These are phyloP conservation scores for Thunnus maccoyii DNA, from an alignment of 2,113 vertebrate species.

Conservation along the genomic window DNA sequence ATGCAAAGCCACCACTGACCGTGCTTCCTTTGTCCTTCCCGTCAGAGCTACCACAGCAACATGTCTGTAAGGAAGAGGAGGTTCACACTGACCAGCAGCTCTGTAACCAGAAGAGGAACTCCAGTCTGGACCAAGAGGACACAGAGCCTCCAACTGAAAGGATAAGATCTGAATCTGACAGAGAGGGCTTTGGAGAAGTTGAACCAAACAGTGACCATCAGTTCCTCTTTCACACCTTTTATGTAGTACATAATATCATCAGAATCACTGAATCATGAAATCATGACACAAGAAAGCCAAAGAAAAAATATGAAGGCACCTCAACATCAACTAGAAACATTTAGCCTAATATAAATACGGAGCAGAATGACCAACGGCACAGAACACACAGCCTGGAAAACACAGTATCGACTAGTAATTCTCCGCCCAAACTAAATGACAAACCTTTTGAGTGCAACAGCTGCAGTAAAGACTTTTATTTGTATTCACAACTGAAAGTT, in stretches of 20 bases:
- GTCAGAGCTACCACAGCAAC: background rate
- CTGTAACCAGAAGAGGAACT: background rate
- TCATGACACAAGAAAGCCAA: background rate
- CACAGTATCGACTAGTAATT: background rate
- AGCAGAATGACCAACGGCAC: background rate
- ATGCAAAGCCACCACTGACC: too few relatives aligned
- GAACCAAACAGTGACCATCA: background rate
- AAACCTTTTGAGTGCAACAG: background rate
- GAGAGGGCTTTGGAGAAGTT: background rate
- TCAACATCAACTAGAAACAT: background rate
- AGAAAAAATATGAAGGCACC: too few relatives aligned
- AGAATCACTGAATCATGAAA: background rate
- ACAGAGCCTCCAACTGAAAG: background rate
- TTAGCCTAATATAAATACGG: background rate
- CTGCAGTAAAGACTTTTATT: background rate
- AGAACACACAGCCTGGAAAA: background rate
- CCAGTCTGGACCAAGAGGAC: slow-evolving; percentile 4
- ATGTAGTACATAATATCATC: background rate
- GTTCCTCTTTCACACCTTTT: background rate
- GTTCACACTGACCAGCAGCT: slow-evolving; percentile 6
- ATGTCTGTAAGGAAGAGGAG: background rate
- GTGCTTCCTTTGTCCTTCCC: too few relatives aligned
- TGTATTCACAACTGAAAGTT: background rate
- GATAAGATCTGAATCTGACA: background rate
- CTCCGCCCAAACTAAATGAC: background rate